A percentile compares a stretch with the other conserved stretches of the same genome.
Conservation (phyloP, 2,888 invertebrate species). For the Drosophila ustulata region DNA sequence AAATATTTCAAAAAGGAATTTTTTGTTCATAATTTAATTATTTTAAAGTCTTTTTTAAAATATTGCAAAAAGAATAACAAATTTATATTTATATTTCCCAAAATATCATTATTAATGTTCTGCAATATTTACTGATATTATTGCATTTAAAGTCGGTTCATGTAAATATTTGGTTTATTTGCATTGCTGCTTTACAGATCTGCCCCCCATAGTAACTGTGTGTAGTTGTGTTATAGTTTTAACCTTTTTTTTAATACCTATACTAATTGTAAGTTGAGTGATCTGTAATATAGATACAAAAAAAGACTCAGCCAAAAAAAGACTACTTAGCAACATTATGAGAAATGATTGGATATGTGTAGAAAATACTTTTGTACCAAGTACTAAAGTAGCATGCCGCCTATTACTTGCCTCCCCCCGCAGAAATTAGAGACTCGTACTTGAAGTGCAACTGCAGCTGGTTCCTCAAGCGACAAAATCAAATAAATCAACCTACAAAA, state of each 20-base stretch:
- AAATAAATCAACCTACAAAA: not conserved
- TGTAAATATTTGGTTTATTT: not conserved
- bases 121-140: not conserved
- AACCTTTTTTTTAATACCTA: slow-evolving; percentile 13
- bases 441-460: slow-evolving; percentile 49
- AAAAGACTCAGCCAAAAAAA: slow-evolving; percentile 55
- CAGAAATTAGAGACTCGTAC: slow-evolving; percentile 36
- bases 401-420: slow-evolving; percentile 40
- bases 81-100: too few relatives aligned
- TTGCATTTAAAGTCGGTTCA: not conserved
- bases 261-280: slow-evolving; percentile 48
- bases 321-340: slow-evolving; percentile 39
- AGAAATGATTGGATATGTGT: slow-evolving; percentile 18
- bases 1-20: too few relatives aligned
- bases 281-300: slow-evolving; percentile 50
- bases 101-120: not conserved
- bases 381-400: slow-evolving; percentile 38
- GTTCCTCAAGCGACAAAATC: slow-evolving; percentile 21
- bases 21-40: too few relatives aligned
- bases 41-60: too few relatives aligned
- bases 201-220: slow-evolving; percentile 32
- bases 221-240: slow-evolving; percentile 39
- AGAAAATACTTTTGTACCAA: slow-evolving; percentile 24
- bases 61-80: too few relatives aligned
- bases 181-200: slow-evolving; percentile 30